Percentiles rank a stretch among this genome's conserved stretches.
These are phyloP conservation scores for Pelobates fuscus DNA, from an alignment of 2,113 vertebrate genomes.

Conservation along the genomic window DNA sequence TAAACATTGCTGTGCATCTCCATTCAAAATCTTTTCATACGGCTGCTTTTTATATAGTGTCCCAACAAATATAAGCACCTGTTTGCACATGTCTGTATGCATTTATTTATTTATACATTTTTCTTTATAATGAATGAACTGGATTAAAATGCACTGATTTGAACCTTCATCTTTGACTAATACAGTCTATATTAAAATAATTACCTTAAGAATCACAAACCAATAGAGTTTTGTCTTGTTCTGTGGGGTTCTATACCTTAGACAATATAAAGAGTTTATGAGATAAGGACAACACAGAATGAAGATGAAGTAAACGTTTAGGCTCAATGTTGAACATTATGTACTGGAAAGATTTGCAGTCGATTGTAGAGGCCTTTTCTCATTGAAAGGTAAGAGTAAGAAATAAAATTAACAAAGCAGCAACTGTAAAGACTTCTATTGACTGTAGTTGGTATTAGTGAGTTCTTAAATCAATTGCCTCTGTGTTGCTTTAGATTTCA, in stretches of 20 bases:
- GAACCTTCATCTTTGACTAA: no score
- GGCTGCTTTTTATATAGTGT: no score
- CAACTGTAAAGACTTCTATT: slow-evolving; percentile 33
- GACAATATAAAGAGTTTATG: neutral
- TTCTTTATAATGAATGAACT: no score
- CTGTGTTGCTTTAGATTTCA: slow-evolving; percentile 20
- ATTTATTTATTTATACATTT: no score
- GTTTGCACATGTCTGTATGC: no score
- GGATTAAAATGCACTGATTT: no score
- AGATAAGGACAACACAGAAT: neutral
- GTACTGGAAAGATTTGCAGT: neutral
- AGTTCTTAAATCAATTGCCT: slow-evolving; percentile 43
- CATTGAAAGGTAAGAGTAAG: slow-evolving; percentile 29
- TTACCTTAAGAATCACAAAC: no score
- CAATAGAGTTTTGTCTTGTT: no score
- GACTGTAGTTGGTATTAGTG: slow-evolving; percentile 37
- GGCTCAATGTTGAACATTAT: neutral
- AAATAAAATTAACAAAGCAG: slow-evolving; percentile 48
- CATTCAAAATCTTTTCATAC: no score
- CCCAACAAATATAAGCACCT: no score
- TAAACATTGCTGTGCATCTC: no score
- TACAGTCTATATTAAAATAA: no score
- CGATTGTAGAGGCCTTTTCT: slow-evolving; percentile 18
- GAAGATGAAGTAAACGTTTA: neutral
- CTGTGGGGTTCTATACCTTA: neutral